Evolutionary conservation across 2,888 invertebrate genomes (phyloP).

Genomic region (Hanleya hanleyi): DNA sequence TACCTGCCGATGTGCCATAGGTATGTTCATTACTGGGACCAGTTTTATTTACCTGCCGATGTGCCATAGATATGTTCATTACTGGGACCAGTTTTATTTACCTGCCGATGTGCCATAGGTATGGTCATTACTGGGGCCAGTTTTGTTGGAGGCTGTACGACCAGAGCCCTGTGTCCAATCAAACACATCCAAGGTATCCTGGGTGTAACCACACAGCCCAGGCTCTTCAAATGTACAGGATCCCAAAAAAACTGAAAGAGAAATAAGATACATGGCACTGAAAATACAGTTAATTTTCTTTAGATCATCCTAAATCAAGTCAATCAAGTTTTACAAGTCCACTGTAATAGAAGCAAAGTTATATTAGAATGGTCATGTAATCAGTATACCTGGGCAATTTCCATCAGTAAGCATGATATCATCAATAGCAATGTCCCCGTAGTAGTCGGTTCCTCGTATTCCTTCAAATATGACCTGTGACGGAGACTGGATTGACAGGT

Average conservation of each 20-base stretch:
- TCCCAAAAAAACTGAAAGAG: neutral
- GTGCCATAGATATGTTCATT: no score
- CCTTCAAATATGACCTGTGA: conserved; percentile 39
- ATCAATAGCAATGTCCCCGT: conserved; percentile 42
- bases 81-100: no score
- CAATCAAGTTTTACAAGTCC: no score
- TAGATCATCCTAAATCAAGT: neutral
- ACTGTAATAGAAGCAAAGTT: no score
- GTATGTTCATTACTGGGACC: conserved; percentile 65
- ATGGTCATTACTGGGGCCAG: conserved; percentile 63
- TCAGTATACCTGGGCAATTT: neutral
- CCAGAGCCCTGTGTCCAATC: conserved; percentile 58
- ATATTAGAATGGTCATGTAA: no score
- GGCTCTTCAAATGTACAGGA: conserved; percentile 60
- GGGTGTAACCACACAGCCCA: conserved; percentile 53
- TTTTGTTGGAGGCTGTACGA: conserved; percentile 41
- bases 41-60: no score
- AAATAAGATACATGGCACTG: conserved; percentile 21
- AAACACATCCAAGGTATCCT: conserved; percentile 51
- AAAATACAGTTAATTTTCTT: neutral
- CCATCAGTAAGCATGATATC: conserved; percentile 24
- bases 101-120: conserved; percentile 56
- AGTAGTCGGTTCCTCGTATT: conserved; percentile 29
- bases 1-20: conserved; percentile 53
- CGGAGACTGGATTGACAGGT: conserved; percentile 20